Evolutionary conservation across 2,797 vertebrate genomes (phyloP), one percentile per base, ranked within the genome.

Genomic region (Pangasius macronema): DNA sequence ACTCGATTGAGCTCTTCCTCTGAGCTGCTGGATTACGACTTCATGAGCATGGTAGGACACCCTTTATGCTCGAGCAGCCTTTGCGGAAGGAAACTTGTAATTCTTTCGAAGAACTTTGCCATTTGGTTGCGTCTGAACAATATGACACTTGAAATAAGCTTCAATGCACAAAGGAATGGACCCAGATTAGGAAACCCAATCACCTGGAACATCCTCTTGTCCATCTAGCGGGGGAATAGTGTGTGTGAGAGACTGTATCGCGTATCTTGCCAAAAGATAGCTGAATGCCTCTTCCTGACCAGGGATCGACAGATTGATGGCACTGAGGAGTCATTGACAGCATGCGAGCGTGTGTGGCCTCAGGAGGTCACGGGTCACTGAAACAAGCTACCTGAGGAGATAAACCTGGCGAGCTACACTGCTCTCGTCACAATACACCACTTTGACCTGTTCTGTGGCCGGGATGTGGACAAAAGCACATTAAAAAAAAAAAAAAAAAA

Each of bases 161-260:
- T 87, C 89, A 87, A 77, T 87, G 88, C 80, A 90, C 90, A 90
- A 89, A 89, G 85, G 82, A 88, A 86, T 73, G 79, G 83, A 59
- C 65, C 75, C 65, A 86, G 85, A 88, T 91, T 91, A 91, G 89
- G 91, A 88, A 91, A 90, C 86, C 86, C 91, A 90, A 90, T 90
- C 91, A 89, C 89, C 86, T 83, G 86, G 88, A 91, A 91, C 91
- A 85, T 73, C 87, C 84, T 67, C 72, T 87, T 72, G 83, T 82
- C 81, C 65, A n/a, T 84, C 85, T 63, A 7, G 11, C 13, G 68
- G 51, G 65, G 85, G 39, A 30, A 86, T 53, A 72, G 81, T 77
- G 68, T 77, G 68, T 76, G 85, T 84, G 84, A 61, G 84, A 81
- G 88, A 90, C 88, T 89, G 89, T 91, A 89, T 89, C 87, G 86